Evolutionary conservation across 2,888 invertebrate species (phyloP).

Genomic region (Hydrotaea cyrtoneurina): DNA sequence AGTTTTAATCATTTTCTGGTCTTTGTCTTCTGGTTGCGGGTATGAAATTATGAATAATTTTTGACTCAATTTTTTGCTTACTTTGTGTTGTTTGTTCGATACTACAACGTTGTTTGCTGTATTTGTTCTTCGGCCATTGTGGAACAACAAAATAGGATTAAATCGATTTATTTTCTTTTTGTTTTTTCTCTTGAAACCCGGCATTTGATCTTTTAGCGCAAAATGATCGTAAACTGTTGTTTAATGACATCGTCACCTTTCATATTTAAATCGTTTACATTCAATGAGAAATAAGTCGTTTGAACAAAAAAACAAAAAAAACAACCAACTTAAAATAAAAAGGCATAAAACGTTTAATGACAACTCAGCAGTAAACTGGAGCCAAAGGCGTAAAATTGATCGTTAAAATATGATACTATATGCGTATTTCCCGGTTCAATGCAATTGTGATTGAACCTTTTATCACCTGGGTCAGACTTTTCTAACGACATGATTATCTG

Average conservation of each 20-base stretch:
- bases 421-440: not conserved
- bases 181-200: conserved; percentile 5
- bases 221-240: conserved; percentile 31
- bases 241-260: conserved; percentile 59
- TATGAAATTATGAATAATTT: conserved; percentile 50
- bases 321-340: not conserved
- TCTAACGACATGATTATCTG: not conserved
- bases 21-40: conserved; percentile 20
- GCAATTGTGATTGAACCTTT: conserved; percentile 7
- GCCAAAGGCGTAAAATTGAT: not conserved
- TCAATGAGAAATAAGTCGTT: too few species aligned
- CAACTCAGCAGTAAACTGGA: conserved; percentile 15
- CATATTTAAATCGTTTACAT: conserved; percentile 48
- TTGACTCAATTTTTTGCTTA: conserved; percentile 42
- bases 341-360: conserved; percentile 2
- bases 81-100: conserved; percentile 46
- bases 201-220: conserved; percentile 54
- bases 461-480: not conserved
- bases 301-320: too few species aligned
- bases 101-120: conserved; percentile 44
- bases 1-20: conserved; percentile 48
- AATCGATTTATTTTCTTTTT: conserved; percentile 22
- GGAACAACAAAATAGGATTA: conserved; percentile 43
- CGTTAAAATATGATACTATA: not conserved
- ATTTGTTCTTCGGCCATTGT: not conserved